Percentiles rank a stretch among this genome's conserved stretches.
These are phyloP conservation scores for Ammodytes marinus DNA, from an alignment of 2,113 vertebrate species.

Conservation along the genomic window DNA sequence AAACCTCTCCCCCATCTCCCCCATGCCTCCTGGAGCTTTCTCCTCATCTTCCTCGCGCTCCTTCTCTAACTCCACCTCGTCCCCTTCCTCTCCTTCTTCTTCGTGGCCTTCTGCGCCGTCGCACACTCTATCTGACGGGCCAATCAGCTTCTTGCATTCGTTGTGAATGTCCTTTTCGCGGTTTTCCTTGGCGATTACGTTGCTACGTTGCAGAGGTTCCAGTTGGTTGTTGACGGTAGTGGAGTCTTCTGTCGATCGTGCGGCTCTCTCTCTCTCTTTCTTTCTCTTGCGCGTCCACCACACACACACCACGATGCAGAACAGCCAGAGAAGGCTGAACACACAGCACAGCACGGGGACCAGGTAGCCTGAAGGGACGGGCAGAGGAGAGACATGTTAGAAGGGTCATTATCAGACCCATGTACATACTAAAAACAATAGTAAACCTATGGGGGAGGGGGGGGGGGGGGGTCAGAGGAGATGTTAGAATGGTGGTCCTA, in stretches of 20 bases:
- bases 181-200: slow-evolving; percentile 83
- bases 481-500: neutral
- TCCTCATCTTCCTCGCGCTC: slow-evolving; percentile 75
- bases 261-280: slow-evolving; percentile 91
- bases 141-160: slow-evolving; percentile 92
- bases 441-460: too few relatives aligned
- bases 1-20: slow-evolving; percentile 85
- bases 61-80: too few relatives aligned
- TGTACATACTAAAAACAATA: too few relatives aligned
- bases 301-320: slow-evolving; percentile 90
- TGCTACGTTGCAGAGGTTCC: slow-evolving; percentile 86
- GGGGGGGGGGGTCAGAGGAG: neutral
- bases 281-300: slow-evolving; percentile 95
- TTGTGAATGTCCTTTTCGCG: slow-evolving; percentile 88
- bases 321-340: slow-evolving; percentile 92
- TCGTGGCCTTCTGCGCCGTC: slow-evolving; percentile 87
- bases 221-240: slow-evolving; percentile 93
- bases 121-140: slow-evolving; percentile 87
- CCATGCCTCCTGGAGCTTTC: slow-evolving; percentile 25
- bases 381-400: neutral
- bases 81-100: slow-evolving; percentile 82
- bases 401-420: neutral
- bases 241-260: slow-evolving; percentile 77
- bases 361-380: slow-evolving; percentile 86
- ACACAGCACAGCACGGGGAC: slow-evolving; percentile 89